Evolutionary conservation across 2,797 vertebrate species (phyloP), one percentile per base, ranked within the genome.

Genomic region (Tragopan temminckii): DNA sequence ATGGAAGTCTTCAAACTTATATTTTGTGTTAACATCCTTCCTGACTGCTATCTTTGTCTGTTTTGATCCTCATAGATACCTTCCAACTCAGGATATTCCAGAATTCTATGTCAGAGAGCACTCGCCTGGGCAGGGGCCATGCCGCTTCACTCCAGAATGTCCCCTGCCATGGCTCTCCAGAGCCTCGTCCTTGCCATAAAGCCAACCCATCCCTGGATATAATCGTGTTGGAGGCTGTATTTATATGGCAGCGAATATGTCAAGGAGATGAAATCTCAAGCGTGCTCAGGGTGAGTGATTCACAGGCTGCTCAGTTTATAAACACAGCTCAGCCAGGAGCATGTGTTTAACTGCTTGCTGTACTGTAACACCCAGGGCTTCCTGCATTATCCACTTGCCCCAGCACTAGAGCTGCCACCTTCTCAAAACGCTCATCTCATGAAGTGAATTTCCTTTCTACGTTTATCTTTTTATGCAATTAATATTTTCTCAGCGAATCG

Each of bases 391-490:
- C 91, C 85, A 83, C 90, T 94, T 91, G 93, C 81, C 84, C 92
- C 81, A 58, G 94, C 85, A 80, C 78, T 84, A 61, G 80, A 92
- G 72, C 91, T 76, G 69, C 71, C 59, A 89, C 78, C 89, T 90
- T 80, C 90, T 75, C 85, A 36, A 72, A 89, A 79, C 80, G 67
- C 19, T 86, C 77, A 71, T 91, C 95, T 94, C 75, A 61, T 71
- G 62, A 91, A 90, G 78, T 58, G 36, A n/a, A 57, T 83, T 83
- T 86, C 68, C 40, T 94, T 89, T 53, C 74, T 1, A 1, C 77
- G 89, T 85, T 97, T 92, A 96, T 63, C 85, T 92, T 80, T 63
- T 85, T 77, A 87, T 92, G 85, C 85, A 96, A 94, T 96, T 86
- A 96, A 85, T 76, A 55, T 68, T 89, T 89, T 68, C 75, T 33